These are phyloP conservation scores for Polydrusus cervinus DNA, from an alignment of 2,888 invertebrate genomes.

Conservation along the genomic window DNA sequence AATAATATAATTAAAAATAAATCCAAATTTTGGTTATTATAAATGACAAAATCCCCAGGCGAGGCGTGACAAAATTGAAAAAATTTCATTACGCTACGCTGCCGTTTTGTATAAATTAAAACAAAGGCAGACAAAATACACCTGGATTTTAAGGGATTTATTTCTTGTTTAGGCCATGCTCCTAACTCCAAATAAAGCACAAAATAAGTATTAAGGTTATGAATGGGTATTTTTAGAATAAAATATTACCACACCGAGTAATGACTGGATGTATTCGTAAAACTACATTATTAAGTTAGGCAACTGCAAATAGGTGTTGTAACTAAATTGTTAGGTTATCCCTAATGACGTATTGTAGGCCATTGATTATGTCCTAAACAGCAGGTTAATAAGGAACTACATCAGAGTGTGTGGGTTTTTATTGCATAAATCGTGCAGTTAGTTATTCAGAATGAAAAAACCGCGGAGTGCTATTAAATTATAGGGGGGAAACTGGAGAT, in stretches of 20 bases:
- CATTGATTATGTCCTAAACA: too few relatives aligned
- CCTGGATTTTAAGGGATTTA: conserved; percentile 45
- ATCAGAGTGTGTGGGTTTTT: too few relatives aligned
- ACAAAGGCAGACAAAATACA: conserved; percentile 42
- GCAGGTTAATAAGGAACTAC: too few relatives aligned
- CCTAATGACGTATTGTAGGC: too few relatives aligned
- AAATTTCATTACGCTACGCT: conserved; percentile 34
- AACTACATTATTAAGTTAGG: too few relatives aligned
- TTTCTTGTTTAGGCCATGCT: conserved; percentile 36
- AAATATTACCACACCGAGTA: not conserved
- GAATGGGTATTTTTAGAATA: conserved; percentile 12
- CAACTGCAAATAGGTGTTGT: too few relatives aligned
- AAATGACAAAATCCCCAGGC: conserved; percentile 38
- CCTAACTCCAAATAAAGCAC: conserved; percentile 18
- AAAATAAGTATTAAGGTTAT: conserved; percentile 37
- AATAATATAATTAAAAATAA: not conserved
- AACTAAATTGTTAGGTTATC: too few relatives aligned
- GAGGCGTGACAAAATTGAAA: conserved; percentile 40
- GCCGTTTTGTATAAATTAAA: conserved; percentile 43
- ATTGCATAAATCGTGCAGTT: too few relatives aligned
- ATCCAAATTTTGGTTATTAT: conserved; percentile 34
- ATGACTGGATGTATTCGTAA: too few relatives aligned
- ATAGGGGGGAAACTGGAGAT: too few relatives aligned
- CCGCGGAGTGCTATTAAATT: too few relatives aligned
- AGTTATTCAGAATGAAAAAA: too few relatives aligned